A percentile compares a stretch with the other conserved stretches of the same genome.
Conservation (phyloP, 2,888 invertebrate genomes). For the Diadegma fenestrale region DNA sequence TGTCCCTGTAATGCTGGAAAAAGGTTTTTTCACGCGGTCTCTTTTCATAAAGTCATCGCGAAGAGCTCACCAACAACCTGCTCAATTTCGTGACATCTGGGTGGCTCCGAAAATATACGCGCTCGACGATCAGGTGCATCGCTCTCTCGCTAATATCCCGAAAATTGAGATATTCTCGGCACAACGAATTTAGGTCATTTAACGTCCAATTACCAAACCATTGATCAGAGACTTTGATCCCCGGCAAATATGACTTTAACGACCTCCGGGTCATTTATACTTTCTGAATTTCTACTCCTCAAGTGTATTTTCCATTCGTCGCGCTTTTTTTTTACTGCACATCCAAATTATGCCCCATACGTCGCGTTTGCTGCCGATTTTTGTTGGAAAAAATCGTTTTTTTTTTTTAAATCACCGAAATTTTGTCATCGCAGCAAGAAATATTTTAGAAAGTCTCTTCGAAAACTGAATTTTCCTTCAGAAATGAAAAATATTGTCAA, state of each 20-base stretch:
- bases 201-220: not conserved
- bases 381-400: too few species aligned
- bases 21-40: constrained; percentile 56
- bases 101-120: constrained; percentile 12
- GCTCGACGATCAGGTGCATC: constrained; percentile 1
- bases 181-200: constrained; percentile 13
- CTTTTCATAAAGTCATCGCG: constrained; percentile 56
- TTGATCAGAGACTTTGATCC: not conserved
- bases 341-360: too few species aligned
- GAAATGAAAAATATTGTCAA: too few species aligned
- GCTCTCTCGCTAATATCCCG: constrained; percentile 37
- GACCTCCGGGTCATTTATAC: not conserved
- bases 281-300: not conserved
- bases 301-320: not conserved
- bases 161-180: constrained; percentile 40
- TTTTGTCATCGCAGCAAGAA: too few species aligned
- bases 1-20: constrained; percentile 19
- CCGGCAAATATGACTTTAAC: not conserved
- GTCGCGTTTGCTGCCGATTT: too few species aligned
- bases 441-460: too few species aligned
- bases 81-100: constrained; percentile 47
- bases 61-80: not conserved
- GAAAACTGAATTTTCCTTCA: too few species aligned
- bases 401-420: too few species aligned
- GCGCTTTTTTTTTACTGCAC: not conserved